A percentile compares a stretch with the other conserved stretches of the same genome.
Conservation (phyloP, 2,888 invertebrate genomes). For the Drosophila birchii region DNA sequence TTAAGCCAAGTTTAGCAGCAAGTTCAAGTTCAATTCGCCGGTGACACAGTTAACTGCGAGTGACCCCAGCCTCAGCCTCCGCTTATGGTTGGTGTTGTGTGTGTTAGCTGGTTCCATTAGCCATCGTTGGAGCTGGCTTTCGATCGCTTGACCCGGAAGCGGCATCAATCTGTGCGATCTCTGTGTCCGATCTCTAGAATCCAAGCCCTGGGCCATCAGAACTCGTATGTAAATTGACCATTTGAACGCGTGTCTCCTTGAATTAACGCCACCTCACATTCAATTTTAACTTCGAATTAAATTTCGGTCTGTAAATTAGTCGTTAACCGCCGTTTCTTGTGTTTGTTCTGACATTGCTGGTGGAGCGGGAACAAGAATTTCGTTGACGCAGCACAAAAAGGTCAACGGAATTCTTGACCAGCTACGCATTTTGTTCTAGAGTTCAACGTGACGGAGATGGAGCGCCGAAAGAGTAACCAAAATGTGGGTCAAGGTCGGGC, state of each 20-base stretch:
- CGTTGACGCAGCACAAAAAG: constrained; percentile 23
- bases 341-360: constrained; percentile 12
- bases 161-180: constrained; percentile 45
- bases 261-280: constrained; percentile 32
- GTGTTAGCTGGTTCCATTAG: constrained; percentile 9
- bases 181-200: constrained; percentile 59
- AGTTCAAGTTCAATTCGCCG: constrained; percentile 78
- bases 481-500: constrained; percentile 40
- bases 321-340: constrained; percentile 18
- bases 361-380: constrained; percentile 5
- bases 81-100: constrained; percentile 11
- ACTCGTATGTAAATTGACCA: constrained; percentile 70
- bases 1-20: constrained; percentile 41
- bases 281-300: background rate
- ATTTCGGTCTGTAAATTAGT: constrained; percentile 18
- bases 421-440: constrained; percentile 28
- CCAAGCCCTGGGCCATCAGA: constrained; percentile 59
- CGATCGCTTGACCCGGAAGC: constrained; percentile 64
- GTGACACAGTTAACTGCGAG: constrained; percentile 73
- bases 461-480: constrained; percentile 4
- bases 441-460: constrained; percentile 21
- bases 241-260: constrained; percentile 45
- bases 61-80: constrained; percentile 68
- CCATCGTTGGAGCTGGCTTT: constrained; percentile 6
- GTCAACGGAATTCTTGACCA: constrained; percentile 30